These are phyloP conservation scores for Lagodon rhomboides DNA, from an alignment of 2,797 vertebrate species.

Conservation along the genomic window DNA sequence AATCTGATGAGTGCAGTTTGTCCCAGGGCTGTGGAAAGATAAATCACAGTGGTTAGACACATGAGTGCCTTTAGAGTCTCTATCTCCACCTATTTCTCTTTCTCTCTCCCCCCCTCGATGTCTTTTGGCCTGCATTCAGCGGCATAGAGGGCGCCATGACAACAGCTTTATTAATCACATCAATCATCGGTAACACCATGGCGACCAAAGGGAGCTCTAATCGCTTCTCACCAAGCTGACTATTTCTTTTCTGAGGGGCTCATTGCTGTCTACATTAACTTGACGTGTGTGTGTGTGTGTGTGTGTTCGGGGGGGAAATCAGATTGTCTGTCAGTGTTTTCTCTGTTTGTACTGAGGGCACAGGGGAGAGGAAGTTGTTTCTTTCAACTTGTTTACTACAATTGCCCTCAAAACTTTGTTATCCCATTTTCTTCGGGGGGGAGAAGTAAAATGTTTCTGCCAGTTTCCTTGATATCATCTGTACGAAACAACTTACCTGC, in stretches of 20 bases:
- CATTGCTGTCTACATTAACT: conserved; percentile 71
- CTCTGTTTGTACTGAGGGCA: conserved; percentile 39
- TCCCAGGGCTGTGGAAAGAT: conserved; percentile 58
- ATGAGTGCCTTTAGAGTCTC: conserved; percentile 57
- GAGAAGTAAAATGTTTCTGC: conserved; percentile 43
- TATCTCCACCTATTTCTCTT: conserved; percentile 53
- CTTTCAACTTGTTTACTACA: conserved; percentile 69
- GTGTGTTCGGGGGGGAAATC: conserved; percentile 53
- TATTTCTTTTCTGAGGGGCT: conserved; percentile 77
- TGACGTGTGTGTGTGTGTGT: conserved; percentile 51
- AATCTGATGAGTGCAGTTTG: conserved; percentile 67
- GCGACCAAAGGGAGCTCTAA: conserved; percentile 80
- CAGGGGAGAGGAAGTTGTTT: conserved; percentile 51
- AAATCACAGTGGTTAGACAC: conserved; percentile 67
- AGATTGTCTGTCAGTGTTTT: conserved; percentile 66
- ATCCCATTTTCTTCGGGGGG: conserved; percentile 39
- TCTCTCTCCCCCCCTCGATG: conserved; percentile 25
- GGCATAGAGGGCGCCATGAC: conserved; percentile 77
- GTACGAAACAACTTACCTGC: not conserved
- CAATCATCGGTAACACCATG: conserved; percentile 84
- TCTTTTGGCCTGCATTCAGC: conserved; percentile 71
- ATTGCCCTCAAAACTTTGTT: conserved; percentile 60
- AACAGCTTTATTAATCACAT: conserved; percentile 88
- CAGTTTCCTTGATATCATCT: conserved; percentile 39
- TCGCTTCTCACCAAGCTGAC: conserved; percentile 74